Conservation (phyloP, 2,113 vertebrate genomes). For the Nycticebus coucang region DNA sequence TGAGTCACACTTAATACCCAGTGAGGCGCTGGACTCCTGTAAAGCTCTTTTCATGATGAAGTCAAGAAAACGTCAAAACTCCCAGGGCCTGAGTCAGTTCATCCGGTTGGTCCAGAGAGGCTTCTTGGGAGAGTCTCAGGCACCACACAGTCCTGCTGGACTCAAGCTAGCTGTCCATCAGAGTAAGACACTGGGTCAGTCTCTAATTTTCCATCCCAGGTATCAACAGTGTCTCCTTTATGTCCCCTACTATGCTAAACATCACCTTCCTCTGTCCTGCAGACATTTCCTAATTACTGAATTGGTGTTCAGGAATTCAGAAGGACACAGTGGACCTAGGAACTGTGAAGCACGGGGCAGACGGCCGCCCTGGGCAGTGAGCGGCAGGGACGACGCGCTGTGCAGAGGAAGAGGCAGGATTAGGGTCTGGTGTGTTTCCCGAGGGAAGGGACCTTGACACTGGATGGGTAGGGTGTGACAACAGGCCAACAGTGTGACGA, state of each 20-base stretch:
- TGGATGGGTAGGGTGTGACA: background rate
- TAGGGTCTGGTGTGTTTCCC: background rate
- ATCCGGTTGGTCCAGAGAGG: background rate
- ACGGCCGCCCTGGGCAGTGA: fast-evolving
- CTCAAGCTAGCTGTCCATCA: fast-evolving
- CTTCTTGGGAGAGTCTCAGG: background rate
- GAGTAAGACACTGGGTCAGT: too few relatives aligned
- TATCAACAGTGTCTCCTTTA: fast-evolving
- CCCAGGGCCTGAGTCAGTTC: background rate
- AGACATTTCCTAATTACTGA: background rate
- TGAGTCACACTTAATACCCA: background rate
- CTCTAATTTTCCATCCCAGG: background rate
- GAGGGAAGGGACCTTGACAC: too few relatives aligned
- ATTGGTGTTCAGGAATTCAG: background rate
- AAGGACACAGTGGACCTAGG: fast-evolving
- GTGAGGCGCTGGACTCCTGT: fast-evolving
- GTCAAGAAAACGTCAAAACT: too few relatives aligned
- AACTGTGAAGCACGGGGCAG: fast-evolving
- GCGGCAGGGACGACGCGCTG: fast-evolving
- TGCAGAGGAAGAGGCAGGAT: background rate
- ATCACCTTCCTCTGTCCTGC: background rate
- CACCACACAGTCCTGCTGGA: fast-evolving
- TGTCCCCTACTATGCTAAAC: fast-evolving
- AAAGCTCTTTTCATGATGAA: fast-evolving
- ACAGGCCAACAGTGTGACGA: background rate